Base-by-base conservation (phyloP, 2,888 invertebrate species). In the Yponomeuta plumbellus region DNA sequence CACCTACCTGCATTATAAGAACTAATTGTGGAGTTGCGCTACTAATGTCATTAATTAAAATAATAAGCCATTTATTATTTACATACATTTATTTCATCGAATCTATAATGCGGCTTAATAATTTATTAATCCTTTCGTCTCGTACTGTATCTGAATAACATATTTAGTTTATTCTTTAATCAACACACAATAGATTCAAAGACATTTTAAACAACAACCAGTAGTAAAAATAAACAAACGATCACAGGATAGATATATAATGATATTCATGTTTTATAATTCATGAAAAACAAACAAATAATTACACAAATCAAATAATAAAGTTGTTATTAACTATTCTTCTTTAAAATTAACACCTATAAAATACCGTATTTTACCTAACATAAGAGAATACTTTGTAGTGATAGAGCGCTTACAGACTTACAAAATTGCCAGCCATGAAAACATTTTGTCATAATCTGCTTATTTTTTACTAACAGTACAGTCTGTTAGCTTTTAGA, bases 51-150 rank as follows among this genome's bases (percentile, higher is more conserved):
- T n/a, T n/a, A n/a, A n/a, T n/a, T n/a, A n/a, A n/a, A 52, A 52
- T 58, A 20, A 58, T 2, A 58, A 58, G 2, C 5, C 11, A n/a
- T 58, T 21, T 20, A 58, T 82, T 85, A 85, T 85, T 77, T 85
- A 86, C 83, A 84, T 86, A 82, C 84, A 66, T 66, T 66, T 44
- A 86, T 84, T 85, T 85, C 85, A 78, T 84, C 44, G 44, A 65
- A 71, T 69, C 66, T 67, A 71, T 78, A 71, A 67, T 69, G 78
- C 83, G 78, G 76, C 75, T 73, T 77, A 80, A 80, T 73, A 69
- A 61, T 68, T 56, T n/a, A 61, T n/a, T 8, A 17, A 61, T 8
- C 1, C 17, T 26, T 11, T 11, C 39, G 22, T 63, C 44, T 63
- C 21, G 40, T 34, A 39, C 39, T 39, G 39, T 62, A 13, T 20